These are phyloP conservation scores for Phylloscopus trochilus DNA, from an alignment of 2,113 vertebrate species.

Conservation along the genomic window DNA sequence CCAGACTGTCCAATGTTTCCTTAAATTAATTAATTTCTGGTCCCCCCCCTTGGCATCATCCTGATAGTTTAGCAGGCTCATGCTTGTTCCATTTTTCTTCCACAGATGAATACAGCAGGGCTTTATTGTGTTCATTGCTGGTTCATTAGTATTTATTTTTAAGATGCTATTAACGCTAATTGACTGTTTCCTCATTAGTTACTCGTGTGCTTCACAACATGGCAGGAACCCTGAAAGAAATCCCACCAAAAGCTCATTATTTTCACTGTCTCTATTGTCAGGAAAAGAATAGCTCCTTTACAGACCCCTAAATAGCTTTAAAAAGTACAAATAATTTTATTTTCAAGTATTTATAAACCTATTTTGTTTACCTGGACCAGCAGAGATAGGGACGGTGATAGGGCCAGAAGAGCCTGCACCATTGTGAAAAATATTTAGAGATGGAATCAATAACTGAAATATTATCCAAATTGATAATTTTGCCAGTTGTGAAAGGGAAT, in stretches of 20 bases:
- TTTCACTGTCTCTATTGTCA: not conserved
- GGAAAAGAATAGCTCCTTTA: not conserved
- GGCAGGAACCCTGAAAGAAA: not conserved
- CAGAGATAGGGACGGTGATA: not conserved
- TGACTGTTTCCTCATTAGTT: not conserved
- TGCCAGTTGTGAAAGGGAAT: not conserved
- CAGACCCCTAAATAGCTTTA: not conserved
- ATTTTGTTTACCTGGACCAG: not conserved
- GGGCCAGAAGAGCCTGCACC: not conserved
- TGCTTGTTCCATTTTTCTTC: not conserved
- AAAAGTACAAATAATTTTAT: not conserved
- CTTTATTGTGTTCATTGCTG: not conserved
- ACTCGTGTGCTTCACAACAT: fast-evolving
- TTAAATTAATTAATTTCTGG: not conserved
- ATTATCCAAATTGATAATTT: not conserved
- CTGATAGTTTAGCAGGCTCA: not conserved
- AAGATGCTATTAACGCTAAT: not conserved
- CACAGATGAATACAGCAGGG: not conserved
- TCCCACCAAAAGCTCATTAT: not conserved
- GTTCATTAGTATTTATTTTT: not conserved
- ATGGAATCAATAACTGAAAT: not conserved
- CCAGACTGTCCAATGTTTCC: not conserved
- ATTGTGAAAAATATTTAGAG: not conserved
- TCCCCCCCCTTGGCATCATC: not conserved
- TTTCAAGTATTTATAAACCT: not conserved